These are phyloP conservation scores for Ivindomyrus marchei DNA, from an alignment of 2,113 vertebrate species.

Conservation along the genomic window DNA sequence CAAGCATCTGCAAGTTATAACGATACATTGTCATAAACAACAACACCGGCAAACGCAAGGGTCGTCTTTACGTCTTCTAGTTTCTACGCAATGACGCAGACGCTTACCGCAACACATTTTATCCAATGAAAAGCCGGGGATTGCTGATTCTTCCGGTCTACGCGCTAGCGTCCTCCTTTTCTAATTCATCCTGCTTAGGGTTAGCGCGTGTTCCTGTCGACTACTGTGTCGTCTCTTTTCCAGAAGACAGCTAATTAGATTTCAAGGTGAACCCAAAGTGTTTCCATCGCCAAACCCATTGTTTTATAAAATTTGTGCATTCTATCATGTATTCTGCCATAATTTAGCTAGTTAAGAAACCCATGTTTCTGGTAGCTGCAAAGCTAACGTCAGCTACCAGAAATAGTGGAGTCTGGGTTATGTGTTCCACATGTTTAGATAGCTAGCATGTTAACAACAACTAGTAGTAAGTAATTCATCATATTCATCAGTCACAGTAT, in stretches of 20 bases:
- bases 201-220: slow-evolving; percentile 21
- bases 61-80: not conserved
- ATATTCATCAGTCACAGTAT: not conserved
- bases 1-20: not conserved
- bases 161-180: slow-evolving; percentile 24
- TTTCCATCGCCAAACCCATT: not conserved
- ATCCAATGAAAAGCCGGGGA: slow-evolving; percentile 31
- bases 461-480: slow-evolving; percentile 3
- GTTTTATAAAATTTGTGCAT: not conserved
- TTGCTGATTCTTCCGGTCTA: slow-evolving; percentile 30
- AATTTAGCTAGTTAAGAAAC: slow-evolving; percentile 1
- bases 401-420: not conserved
- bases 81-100: slow-evolving; percentile 1
- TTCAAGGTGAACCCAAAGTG: slow-evolving; percentile 33
- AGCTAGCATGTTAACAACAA: not conserved
- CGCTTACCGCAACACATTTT: not conserved
- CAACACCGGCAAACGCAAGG: not conserved
- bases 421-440: not conserved
- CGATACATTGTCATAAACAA: not conserved
- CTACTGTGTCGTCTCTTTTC: slow-evolving; percentile 7
- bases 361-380: not conserved
- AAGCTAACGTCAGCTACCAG: slow-evolving; percentile 10
- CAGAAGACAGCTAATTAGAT: slow-evolving; percentile 11
- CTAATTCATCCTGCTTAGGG: slow-evolving; percentile 21
- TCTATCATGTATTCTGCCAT: not conserved